Conservation (phyloP, 2,113 vertebrate genomes). For the Ictalurus furcatus region DNA sequence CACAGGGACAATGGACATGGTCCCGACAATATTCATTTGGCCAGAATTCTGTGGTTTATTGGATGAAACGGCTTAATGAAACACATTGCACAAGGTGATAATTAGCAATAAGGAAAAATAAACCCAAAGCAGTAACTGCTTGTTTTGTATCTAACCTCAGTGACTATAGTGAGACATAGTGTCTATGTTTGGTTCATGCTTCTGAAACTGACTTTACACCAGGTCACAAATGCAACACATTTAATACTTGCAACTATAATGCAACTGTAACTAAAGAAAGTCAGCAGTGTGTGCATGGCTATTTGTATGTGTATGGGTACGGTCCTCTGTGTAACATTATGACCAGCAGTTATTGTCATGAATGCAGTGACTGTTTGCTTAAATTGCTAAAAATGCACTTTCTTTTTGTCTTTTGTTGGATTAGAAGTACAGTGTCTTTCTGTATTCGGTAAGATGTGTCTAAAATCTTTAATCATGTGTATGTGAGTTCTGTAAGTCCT, state of each 20-base stretch:
- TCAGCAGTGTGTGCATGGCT: background rate
- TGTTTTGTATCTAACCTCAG: slow-evolving; percentile 78
- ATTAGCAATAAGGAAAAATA: slow-evolving; percentile 78
- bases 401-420: slow-evolving; percentile 5
- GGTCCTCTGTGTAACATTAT: background rate
- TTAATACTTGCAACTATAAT: slow-evolving; percentile 10
- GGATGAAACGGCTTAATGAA: slow-evolving; percentile 87
- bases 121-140: slow-evolving; percentile 70
- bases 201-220: slow-evolving; percentile 49
- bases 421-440: background rate
- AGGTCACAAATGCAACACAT: slow-evolving; percentile 35
- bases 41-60: slow-evolving; percentile 90
- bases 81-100: slow-evolving; percentile 93
- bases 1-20: slow-evolving; percentile 25
- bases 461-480: slow-evolving; percentile 13
- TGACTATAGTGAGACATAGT: slow-evolving; percentile 61
- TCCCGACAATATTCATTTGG: slow-evolving; percentile 76
- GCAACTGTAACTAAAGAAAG: slow-evolving; percentile 18
- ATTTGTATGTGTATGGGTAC: background rate
- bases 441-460: background rate
- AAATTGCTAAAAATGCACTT: background rate
- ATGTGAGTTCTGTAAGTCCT: background rate
- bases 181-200: slow-evolving; percentile 53
- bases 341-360: background rate
- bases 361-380: background rate